A percentile compares a stretch with the other conserved stretches of the same genome.
phyloP scores from a whole-genome alignment of 2,797 vertebrate species.

The Prionace glauca region DNA sequence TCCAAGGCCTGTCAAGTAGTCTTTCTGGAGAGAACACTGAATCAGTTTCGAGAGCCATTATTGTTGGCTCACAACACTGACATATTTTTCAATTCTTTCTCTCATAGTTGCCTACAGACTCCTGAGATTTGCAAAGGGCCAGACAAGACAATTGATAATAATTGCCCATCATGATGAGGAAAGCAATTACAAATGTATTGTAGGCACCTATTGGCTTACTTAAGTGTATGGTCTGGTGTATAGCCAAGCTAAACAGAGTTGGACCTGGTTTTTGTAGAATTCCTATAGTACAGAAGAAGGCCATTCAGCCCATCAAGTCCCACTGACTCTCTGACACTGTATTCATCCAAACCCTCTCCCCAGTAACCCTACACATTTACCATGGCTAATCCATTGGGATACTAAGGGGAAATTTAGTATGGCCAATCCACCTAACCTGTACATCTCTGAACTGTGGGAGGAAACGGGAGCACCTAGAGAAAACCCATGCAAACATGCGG shows the following conservation, averaged over 20 bases:
- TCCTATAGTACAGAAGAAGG: no score
- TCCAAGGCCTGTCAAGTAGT: not conserved
- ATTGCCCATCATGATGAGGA: not conserved
- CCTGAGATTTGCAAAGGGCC: not conserved
- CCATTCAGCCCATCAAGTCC: no score
- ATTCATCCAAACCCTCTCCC: no score
- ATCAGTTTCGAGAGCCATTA: not conserved
- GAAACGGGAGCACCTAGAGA: no score
- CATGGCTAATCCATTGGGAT: no score
- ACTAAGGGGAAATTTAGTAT: no score
- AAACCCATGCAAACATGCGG: no score
- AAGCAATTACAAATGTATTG: no score
- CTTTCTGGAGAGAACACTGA: not conserved
- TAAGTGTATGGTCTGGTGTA: not conserved
- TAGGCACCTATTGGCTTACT: not conserved
- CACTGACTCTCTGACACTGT: no score
- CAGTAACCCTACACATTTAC: no score
- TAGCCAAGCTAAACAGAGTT: not conserved
- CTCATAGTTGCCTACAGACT: not conserved
- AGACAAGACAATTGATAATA: conserved; percentile 17
- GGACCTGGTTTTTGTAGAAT: not conserved
- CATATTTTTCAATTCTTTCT: not conserved
- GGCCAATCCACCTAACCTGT: no score
- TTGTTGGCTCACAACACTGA: not conserved
- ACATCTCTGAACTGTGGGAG: no score